Base-by-base conservation (phyloP, 2,797 vertebrate genomes). In the Cossypha polioptera region DNA sequence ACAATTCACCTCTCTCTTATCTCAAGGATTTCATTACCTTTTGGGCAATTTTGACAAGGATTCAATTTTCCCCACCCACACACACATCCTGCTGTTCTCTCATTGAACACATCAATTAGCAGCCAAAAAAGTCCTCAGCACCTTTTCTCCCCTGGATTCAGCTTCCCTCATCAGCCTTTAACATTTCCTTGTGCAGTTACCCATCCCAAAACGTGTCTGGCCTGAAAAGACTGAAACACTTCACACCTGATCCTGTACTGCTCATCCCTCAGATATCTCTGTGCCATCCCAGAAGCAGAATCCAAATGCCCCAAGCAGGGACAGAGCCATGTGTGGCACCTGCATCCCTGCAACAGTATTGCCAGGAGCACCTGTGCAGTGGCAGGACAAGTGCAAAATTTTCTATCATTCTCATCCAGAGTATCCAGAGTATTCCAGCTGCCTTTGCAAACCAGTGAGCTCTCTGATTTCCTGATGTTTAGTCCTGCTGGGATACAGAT, bases 1-100 rank as follows among this genome's bases (percentile, higher is more conserved):
- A 63, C 72, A 91, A 93, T 54, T 96, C 87, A 86, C 91, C 82
- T 73, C 82, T 71, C 73, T 45, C 83, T 88, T 63, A 90, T 84
- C 81, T 84, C 57, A 26, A 84, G 59, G 48, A 90, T 87, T 92
- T 94, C 80, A 88, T 95, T 94, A 96, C 93, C 92, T 96, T 89
- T 76, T 50, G 87, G 89, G 75, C 81, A 89, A 94, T 95, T 95
- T 91, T 85, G 89, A 95, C 91, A 87, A 89, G 71, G 88, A 87
- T 63, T 71, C 81, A 16, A 47, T 95, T 94, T 93, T 94, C 71
- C 36, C 50, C 66, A 47, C 92, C 94, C 78, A 85, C 78, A 0
- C 57, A 45, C 15, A 4, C 57, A 76, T 71, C 81, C 87, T 87
- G 86, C 92, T 92, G 88, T 82, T 95, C 48, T 76, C 71, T 92